Conservation (phyloP, 2,797 vertebrate genomes). For the Acestrorhynchus altus region DNA sequence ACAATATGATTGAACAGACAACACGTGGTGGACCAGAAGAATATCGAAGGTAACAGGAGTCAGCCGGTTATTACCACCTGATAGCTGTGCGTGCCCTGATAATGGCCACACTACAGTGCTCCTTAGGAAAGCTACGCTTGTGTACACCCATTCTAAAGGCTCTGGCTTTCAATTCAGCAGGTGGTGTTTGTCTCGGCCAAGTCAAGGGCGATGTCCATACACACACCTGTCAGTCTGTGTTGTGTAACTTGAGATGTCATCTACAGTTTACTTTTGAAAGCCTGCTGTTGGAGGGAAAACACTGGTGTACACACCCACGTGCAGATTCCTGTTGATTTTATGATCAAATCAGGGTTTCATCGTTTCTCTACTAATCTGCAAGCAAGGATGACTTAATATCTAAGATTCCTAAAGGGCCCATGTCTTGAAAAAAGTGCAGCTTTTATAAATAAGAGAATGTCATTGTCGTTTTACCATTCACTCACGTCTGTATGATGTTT, state of each 20-base stretch:
- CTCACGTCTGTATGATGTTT: no score
- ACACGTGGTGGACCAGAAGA: conserved; percentile 24
- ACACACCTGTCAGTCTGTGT: conserved; percentile 24
- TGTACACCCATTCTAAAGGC: conserved; percentile 21
- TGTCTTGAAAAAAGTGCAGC: no score
- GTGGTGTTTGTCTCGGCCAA: conserved; percentile 27
- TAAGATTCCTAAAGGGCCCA: no score
- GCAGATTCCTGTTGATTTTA: no score
- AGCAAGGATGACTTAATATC: neutral
- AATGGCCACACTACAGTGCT: conserved; percentile 17
- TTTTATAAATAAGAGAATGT: no score
- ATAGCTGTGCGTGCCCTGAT: conserved; percentile 32
- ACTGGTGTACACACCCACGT: neutral
- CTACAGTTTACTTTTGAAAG: conserved; percentile 28
- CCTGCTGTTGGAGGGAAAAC: neutral
- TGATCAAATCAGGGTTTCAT: neutral
- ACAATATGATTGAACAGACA: conserved; percentile 31
- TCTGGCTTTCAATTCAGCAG: conserved; percentile 38
- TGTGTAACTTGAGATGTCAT: conserved; percentile 39
- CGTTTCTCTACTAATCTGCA: neutral
- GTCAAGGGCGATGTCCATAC: conserved; percentile 28
- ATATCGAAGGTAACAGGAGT: conserved; percentile 34
- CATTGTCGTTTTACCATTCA: no score
- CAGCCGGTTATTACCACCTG: conserved; percentile 17
- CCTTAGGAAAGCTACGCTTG: conserved; percentile 11